These are phyloP conservation scores for Schlechtendalia chinensis DNA, from an alignment of 1,140 invertebrate genomes.

Conservation along the genomic window DNA sequence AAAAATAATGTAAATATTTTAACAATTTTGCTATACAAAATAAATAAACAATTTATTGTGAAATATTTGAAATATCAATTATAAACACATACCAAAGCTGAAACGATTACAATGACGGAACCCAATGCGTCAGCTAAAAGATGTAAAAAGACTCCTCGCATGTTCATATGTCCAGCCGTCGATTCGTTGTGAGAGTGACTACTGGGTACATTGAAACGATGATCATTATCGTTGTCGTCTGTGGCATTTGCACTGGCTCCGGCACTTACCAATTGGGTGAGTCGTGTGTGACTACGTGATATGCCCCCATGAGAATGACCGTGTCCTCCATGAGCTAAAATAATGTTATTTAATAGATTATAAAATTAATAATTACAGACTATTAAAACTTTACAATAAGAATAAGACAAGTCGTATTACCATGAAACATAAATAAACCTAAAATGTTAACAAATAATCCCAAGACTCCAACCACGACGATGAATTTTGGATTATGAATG, in stretches of 20 bases:
- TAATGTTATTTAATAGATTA: constrained; percentile 32
- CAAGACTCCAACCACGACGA: constrained; percentile 74
- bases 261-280: constrained; percentile 63
- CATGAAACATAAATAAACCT: constrained; percentile 78
- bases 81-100: constrained; percentile 70
- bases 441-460: constrained; percentile 81
- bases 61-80: too few species aligned
- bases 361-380: background rate
- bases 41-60: too few species aligned
- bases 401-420: constrained; percentile 60
- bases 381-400: background rate
- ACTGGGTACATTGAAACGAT: constrained; percentile 62
- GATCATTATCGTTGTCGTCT: constrained; percentile 79
- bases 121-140: constrained; percentile 93
- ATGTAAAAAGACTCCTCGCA: constrained; percentile 96
- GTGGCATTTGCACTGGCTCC: constrained; percentile 58
- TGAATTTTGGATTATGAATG: constrained; percentile 75
- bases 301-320: constrained; percentile 56
- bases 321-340: constrained; percentile 74
- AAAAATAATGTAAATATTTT: too few species aligned
- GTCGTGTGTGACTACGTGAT: constrained; percentile 64
- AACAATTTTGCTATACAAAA: too few species aligned
- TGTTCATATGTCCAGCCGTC: constrained; percentile 87
- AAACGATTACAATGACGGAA: constrained; percentile 94
- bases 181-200: constrained; percentile 59